Percentiles rank a stretch among this genome's conserved stretches.
phyloP scores from a whole-genome alignment of 2,797 vertebrate genomes.

The Sternotherus odoratus region DNA sequence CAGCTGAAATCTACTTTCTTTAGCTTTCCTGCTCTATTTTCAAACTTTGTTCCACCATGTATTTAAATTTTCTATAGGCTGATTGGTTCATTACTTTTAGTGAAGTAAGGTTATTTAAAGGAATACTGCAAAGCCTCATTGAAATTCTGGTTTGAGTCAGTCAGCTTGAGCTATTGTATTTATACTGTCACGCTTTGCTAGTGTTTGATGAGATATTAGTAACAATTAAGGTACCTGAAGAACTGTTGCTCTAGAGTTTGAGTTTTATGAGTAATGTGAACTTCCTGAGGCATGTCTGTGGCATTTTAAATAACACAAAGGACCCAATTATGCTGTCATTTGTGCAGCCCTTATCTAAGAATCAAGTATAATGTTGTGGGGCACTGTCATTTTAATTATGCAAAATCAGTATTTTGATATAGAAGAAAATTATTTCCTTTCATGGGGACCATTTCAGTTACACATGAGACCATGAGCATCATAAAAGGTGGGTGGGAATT shows the following conservation, averaged over 20 bases:
- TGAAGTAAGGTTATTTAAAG: constrained; percentile 10
- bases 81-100: not conserved
- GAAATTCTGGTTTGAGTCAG: not conserved
- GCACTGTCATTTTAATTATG: not conserved
- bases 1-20: not conserved
- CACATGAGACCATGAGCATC: not conserved
- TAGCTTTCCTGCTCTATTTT: not conserved
- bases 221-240: not conserved
- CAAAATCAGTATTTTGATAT: not conserved
- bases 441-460: not conserved
- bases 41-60: not conserved
- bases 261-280: not conserved
- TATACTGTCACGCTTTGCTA: not conserved
- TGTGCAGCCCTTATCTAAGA: not conserved
- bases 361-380: not conserved
- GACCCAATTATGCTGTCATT: rapidly evolving
- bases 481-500: not conserved
- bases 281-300: not conserved
- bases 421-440: not conserved
- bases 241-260: not conserved
- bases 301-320: not conserved
- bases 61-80: not conserved
- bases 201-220: not conserved
- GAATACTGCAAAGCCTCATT: not conserved
- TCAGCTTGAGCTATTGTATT: not conserved